Evolutionary conservation across 2,888 invertebrate genomes (phyloP).

Genomic region (Dastarcus helophoroides): DNA sequence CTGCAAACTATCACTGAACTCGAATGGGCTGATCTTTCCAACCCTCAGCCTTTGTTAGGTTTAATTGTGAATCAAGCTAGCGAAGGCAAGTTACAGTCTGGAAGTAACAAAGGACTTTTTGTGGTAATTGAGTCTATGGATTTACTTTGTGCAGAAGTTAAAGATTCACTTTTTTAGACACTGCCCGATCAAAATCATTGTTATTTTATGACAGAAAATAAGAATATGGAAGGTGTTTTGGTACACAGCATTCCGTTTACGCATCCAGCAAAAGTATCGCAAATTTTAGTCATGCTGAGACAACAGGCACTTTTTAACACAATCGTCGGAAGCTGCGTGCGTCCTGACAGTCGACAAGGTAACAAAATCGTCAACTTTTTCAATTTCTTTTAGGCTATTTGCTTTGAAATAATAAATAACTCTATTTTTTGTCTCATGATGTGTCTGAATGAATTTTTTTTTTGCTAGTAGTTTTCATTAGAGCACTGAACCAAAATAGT

Average conservation of each 20-base stretch:
- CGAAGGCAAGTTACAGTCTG: slow-evolving; percentile 59
- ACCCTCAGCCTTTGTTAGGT: slow-evolving; percentile 55
- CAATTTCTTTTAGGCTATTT: no score
- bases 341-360: slow-evolving; percentile 72
- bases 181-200: slow-evolving; percentile 90
- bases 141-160: background rate
- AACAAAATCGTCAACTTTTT: slow-evolving; percentile 19
- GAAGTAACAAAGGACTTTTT: slow-evolving; percentile 67
- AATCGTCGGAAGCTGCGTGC: slow-evolving; percentile 77
- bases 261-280: slow-evolving; percentile 85
- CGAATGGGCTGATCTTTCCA: slow-evolving; percentile 44
- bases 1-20: slow-evolving; percentile 53
- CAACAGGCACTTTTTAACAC: slow-evolving; percentile 90
- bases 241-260: slow-evolving; percentile 81
- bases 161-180: slow-evolving; percentile 44
- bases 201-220: slow-evolving; percentile 81
- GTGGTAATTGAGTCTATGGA: slow-evolving; percentile 50
- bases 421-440: no score
- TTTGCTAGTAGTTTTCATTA: no score
- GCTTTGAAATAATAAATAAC: no score
- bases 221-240: slow-evolving; percentile 61
- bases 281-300: slow-evolving; percentile 70
- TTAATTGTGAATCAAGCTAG: slow-evolving; percentile 71
- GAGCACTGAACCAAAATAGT: no score
- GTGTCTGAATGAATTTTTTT: no score